These are phyloP conservation scores for Dreissena rostriformis DNA, from an alignment of 1,140 invertebrate species.

Conservation along the genomic window DNA sequence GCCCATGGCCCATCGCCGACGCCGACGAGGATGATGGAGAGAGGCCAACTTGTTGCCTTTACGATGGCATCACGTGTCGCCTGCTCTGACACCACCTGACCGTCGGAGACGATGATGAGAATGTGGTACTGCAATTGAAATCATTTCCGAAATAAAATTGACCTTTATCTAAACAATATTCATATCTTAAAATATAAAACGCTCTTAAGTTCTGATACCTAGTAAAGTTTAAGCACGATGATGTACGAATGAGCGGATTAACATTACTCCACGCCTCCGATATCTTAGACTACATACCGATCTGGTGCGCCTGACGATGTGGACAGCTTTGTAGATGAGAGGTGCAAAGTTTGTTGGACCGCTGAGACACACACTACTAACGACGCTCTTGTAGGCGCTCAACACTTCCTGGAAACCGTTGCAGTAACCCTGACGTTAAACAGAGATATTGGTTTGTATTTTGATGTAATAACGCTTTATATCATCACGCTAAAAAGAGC, in stretches of 20 bases:
- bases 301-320: conserved; percentile 72
- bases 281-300: conserved; percentile 56
- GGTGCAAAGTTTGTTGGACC: conserved; percentile 83
- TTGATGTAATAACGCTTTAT: too few relatives aligned
- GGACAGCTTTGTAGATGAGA: conserved; percentile 80
- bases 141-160: not conserved
- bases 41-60: conserved; percentile 82
- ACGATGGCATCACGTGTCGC: conserved; percentile 82
- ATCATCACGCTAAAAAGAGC: too few relatives aligned
- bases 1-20: conserved; percentile 84
- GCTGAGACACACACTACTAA: conserved; percentile 76
- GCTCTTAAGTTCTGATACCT: not conserved
- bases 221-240: not conserved
- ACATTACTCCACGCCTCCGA: not conserved
- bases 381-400: conserved; percentile 64
- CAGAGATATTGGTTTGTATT: too few relatives aligned
- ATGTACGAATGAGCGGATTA: not conserved
- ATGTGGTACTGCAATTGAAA: conserved; percentile 80
- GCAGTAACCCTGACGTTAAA: conserved; percentile 59
- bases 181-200: not conserved
- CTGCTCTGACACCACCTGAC: conserved; percentile 82
- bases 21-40: conserved; percentile 84
- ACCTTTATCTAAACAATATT: not conserved
- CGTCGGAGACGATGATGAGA: conserved; percentile 82
- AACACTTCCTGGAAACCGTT: conserved; percentile 67